A percentile compares a stretch with the other conserved stretches of the same genome.
These are phyloP conservation scores for Mormoops blainvillei DNA, from an alignment of 2,113 vertebrate species.

Conservation along the genomic window DNA sequence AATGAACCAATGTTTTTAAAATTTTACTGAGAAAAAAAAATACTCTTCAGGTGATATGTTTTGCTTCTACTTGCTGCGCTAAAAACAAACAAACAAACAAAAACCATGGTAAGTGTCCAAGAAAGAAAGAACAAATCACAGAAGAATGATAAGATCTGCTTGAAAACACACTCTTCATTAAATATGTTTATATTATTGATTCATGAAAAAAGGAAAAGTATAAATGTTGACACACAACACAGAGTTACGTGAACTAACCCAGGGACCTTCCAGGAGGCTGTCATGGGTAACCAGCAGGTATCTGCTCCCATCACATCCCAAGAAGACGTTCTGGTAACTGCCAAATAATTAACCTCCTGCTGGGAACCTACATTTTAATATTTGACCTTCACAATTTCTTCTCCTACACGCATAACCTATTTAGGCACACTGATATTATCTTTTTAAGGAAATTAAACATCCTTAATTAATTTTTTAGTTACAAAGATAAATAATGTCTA, in stretches of 20 bases:
- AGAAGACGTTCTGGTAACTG: neutral
- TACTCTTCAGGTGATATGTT: neutral
- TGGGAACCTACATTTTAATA: slow-evolving; percentile 65
- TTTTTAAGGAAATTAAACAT: neutral
- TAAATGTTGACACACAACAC: neutral
- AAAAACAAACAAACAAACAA: neutral
- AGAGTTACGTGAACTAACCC: neutral
- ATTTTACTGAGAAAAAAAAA: slow-evolving; percentile 7
- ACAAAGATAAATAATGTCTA: neutral
- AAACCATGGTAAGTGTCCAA: neutral
- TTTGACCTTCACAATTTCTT: slow-evolving; percentile 20
- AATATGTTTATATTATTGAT: neutral
- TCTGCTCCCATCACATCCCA: neutral
- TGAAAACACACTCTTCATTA: neutral
- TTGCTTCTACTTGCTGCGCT: neutral
- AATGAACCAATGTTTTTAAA: neutral
- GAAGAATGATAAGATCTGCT: neutral
- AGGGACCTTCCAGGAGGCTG: neutral
- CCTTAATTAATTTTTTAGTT: neutral
- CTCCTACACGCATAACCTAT: neutral
- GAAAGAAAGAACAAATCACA: neutral
- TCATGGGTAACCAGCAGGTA: too few species aligned
- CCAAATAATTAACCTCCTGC: slow-evolving; percentile 16
- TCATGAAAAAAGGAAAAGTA: neutral
- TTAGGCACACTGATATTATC: neutral